Evolutionary conservation across 37 sponge, comb jelly and placozoan genomes (phyloP).

Genomic region (Ianthella basta): DNA sequence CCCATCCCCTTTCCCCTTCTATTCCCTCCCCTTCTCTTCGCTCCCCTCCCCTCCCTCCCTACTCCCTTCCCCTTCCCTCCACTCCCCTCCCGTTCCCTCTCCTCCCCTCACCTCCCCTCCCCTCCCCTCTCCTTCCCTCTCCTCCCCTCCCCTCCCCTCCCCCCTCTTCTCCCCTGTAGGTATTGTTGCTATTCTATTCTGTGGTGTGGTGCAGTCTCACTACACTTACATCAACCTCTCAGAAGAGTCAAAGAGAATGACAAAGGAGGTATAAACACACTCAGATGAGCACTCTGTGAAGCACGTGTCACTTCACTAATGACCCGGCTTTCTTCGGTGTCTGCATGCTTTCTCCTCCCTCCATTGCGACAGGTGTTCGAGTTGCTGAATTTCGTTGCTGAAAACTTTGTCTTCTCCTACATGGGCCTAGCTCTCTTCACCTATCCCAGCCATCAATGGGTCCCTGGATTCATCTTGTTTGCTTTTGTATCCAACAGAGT

Average conservation of each 20-base stretch:
- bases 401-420: constrained; percentile 98
- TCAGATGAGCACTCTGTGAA: neutral
- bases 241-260: constrained; percentile 70
- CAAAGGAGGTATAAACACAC: constrained; percentile 63
- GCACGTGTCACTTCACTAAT: no score
- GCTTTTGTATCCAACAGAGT: constrained; percentile 72
- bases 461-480: constrained; percentile 89
- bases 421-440: constrained; percentile 96
- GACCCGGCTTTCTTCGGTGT: no score
- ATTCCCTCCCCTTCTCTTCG: no score
- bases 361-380: constrained; percentile 80
- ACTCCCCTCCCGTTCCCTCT: no score
- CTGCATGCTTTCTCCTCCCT: no score
- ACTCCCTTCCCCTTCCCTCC: no score
- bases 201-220: constrained; percentile 96
- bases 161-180: constrained; percentile 45
- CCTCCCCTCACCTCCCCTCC: no score
- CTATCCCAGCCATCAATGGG: constrained; percentile 85
- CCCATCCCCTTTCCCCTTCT: no score
- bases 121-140: no score
- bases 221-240: constrained; percentile 96
- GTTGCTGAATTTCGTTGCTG: constrained; percentile 91
- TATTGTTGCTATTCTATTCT: constrained; percentile 96
- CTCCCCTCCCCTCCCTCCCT: no score
- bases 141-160: no score